Evolutionary conservation across 1,140 invertebrate genomes (phyloP).

Genomic region (Drosophila persimilis): DNA sequence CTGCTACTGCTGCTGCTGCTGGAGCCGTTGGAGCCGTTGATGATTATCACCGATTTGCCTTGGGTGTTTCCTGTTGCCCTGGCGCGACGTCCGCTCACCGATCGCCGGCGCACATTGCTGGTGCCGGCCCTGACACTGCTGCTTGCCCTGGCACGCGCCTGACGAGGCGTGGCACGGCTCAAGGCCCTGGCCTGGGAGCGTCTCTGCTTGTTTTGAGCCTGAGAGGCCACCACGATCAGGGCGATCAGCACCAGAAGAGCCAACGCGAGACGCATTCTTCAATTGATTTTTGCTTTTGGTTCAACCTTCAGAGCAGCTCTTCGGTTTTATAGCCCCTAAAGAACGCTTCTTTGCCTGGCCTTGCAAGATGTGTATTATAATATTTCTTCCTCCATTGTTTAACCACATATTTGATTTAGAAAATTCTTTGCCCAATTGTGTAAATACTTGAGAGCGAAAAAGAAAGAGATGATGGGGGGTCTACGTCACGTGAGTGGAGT

Average conservation of each 20-base stretch:
- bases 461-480: background rate
- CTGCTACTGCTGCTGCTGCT: constrained; percentile 1
- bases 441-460: constrained; percentile 25
- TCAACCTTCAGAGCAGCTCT: background rate
- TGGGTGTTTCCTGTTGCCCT: background rate
- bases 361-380: constrained; percentile 33
- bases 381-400: constrained; percentile 14
- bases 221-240: constrained; percentile 30
- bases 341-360: background rate
- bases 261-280: constrained; percentile 30
- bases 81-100: background rate
- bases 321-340: constrained; percentile 28
- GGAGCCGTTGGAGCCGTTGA: background rate
- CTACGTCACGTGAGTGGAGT: constrained; percentile 8
- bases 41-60: background rate
- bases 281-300: constrained; percentile 5
- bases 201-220: constrained; percentile 25
- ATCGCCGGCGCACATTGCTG: background rate
- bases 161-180: background rate
- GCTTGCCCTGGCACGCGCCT: background rate
- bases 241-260: constrained; percentile 29
- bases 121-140: too few relatives aligned
- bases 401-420: constrained; percentile 14
- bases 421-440: constrained; percentile 24
- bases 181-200: constrained; percentile 1